Evolutionary conservation across 2,113 vertebrate species (phyloP).

Genomic region (Romanogobio albipinnatus): DNA sequence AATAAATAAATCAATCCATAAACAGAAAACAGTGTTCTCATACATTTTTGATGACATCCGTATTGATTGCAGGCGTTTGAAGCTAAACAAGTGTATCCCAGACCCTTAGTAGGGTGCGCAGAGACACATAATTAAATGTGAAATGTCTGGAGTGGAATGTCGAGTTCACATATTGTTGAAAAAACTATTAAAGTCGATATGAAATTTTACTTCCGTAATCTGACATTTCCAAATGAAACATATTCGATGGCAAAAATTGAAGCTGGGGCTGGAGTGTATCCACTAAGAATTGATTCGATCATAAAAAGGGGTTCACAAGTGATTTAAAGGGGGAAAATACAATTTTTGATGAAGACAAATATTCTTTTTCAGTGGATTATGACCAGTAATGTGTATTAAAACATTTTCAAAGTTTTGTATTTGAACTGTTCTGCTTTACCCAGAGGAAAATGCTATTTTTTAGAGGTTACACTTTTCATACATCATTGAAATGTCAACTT

Average conservation of each 20-base stretch:
- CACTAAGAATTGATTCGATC: neutral
- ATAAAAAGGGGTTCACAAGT: neutral
- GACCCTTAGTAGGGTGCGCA: constrained; percentile 72
- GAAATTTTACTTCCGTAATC: neutral
- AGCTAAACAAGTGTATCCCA: constrained; percentile 81
- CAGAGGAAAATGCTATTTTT: neutral
- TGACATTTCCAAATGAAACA: neutral
- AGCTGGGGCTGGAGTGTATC: neutral
- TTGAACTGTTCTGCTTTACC: neutral
- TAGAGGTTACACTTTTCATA: neutral
- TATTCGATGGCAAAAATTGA: neutral
- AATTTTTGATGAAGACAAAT: neutral
- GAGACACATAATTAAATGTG: constrained; percentile 77
- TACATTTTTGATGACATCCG: constrained; percentile 79
- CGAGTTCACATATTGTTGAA: neutral
- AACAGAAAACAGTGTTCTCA: constrained; percentile 74
- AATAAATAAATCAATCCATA: constrained; percentile 49
- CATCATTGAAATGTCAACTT: too few relatives aligned
- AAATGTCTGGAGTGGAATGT: constrained; percentile 70
- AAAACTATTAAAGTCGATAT: neutral
- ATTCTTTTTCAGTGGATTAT: neutral
- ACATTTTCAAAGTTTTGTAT: neutral
- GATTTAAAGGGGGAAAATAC: neutral
- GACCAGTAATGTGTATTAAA: neutral
- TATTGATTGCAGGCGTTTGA: constrained; percentile 78